Percentiles rank a stretch among this genome's conserved stretches.
These are phyloP conservation scores for Petrophora chlorosata DNA, from an alignment of 2,888 invertebrate species.

Conservation along the genomic window DNA sequence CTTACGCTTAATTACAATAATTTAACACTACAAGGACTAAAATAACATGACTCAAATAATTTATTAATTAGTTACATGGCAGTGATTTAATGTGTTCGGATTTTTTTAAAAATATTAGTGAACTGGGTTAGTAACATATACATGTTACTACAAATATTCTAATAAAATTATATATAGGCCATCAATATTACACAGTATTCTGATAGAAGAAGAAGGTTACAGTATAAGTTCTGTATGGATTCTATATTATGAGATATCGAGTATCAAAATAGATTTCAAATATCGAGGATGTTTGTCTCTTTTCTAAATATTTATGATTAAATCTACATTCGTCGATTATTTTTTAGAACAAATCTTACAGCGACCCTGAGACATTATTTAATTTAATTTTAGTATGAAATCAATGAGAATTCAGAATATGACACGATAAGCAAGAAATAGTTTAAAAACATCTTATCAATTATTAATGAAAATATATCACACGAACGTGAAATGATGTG, in stretches of 20 bases:
- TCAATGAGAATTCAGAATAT: conserved; percentile 7
- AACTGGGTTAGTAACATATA: conserved; percentile 1
- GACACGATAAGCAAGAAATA: conserved; percentile 13
- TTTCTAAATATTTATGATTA: not conserved
- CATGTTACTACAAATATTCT: not conserved
- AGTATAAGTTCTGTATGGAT: too few relatives aligned
- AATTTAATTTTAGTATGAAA: not conserved
- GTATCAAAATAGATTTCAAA: conserved; percentile 11
- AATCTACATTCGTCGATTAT: not conserved
- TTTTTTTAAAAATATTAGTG: conserved; percentile 10
- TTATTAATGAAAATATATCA: not conserved
- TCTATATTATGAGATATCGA: not conserved
- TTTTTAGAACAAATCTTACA: not conserved
- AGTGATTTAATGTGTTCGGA: conserved; percentile 36
- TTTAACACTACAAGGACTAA: conserved; percentile 38
- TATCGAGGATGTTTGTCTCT: not conserved
- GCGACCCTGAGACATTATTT: not conserved
- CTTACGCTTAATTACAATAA: conserved; percentile 63
- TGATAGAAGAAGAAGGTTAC: not conserved
- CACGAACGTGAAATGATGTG: too few relatives aligned
- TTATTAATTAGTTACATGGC: conserved; percentile 43
- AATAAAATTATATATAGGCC: conserved; percentile 7
- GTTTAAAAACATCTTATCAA: not conserved
- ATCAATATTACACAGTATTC: not conserved
- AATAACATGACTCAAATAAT: conserved; percentile 39